Evolutionary conservation across 1,140 invertebrate genomes (phyloP).

Genomic region (Bombus turneri): DNA sequence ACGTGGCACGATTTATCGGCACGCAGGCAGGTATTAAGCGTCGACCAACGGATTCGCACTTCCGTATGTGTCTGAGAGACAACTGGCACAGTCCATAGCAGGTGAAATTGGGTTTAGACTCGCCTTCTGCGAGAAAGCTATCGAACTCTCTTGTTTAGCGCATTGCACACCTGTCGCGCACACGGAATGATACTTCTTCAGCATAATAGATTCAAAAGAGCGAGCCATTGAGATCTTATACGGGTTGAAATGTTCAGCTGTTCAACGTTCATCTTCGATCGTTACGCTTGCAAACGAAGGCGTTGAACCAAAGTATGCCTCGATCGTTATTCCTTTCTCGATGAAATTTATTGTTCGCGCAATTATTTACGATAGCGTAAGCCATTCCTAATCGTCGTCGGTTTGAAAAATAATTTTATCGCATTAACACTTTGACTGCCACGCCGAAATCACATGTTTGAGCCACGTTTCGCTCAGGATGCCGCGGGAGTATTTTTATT

Average conservation of each 20-base stretch:
- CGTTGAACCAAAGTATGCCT: background rate
- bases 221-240: background rate
- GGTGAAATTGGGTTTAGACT: slow-evolving; percentile 56
- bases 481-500: too few species aligned
- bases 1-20: slow-evolving; percentile 9
- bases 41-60: slow-evolving; percentile 18
- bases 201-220: slow-evolving; percentile 13
- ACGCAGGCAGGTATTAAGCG: background rate
- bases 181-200: slow-evolving; percentile 32
- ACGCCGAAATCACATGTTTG: too few species aligned
- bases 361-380: background rate
- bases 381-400: too few species aligned
- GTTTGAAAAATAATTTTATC: background rate
- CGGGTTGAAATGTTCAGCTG: slow-evolving; percentile 29
- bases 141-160: slow-evolving; percentile 34
- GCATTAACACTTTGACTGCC: too few species aligned
- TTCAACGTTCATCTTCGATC: background rate
- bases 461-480: too few species aligned
- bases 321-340: background rate
- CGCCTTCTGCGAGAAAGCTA: slow-evolving; percentile 50
- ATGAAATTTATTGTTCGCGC: background rate
- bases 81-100: slow-evolving; percentile 33
- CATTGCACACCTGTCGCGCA: slow-evolving; percentile 60
- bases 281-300: background rate
- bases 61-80: background rate